Evolutionary conservation across 2,797 vertebrate species (phyloP), one percentile per base, ranked within the genome.

Genomic region (Coreius guichenoti): DNA sequence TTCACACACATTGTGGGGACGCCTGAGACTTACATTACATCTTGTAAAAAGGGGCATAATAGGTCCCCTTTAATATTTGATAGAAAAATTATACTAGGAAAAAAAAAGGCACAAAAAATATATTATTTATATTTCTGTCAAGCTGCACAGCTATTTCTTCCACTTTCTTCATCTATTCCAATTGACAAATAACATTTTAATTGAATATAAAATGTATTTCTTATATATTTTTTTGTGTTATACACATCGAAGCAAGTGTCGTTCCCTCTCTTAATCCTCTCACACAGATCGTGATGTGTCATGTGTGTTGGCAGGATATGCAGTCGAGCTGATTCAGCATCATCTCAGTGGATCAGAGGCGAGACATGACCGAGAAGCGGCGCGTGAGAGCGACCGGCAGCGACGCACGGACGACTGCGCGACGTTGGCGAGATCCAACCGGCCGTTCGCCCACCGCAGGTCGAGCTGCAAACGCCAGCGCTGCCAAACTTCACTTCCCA

Each of bases 401-500:
- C 31, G 49, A 51, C 49, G 49, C 17, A 19, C 5, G 1, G 6
- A 7, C 17, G 49, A 51, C 45, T 47, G 47, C 33, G 36, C 4
- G 17, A 61, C 11, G 80, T 58, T 85, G 79, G 74, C 45, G 33
- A 85, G 83, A 85, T 82, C 73, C 47, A 79, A 82, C 8, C 77
- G n/a, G 23, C 17, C n/a, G 29, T 58, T 86, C 54, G 31, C 88
- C 19, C 81, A 81, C 76, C 39, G 29, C 72, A 87, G 81, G 81
- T 83, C 80, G 68, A 49, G 72, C 68, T 82, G 84, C 47, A 73
- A 51, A 80, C 11, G 12, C 33, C 39, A 79, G 8, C 69, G 9
- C 68, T 83, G 83, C 84, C 84, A 88, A 77, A 88, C 83, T 54
- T 51, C 54, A 0, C 39, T 49, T 83, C 83, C 70, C 14, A 65